Conservation (phyloP, 2,888 invertebrate species). For the Temnothorax rugatulus region DNA sequence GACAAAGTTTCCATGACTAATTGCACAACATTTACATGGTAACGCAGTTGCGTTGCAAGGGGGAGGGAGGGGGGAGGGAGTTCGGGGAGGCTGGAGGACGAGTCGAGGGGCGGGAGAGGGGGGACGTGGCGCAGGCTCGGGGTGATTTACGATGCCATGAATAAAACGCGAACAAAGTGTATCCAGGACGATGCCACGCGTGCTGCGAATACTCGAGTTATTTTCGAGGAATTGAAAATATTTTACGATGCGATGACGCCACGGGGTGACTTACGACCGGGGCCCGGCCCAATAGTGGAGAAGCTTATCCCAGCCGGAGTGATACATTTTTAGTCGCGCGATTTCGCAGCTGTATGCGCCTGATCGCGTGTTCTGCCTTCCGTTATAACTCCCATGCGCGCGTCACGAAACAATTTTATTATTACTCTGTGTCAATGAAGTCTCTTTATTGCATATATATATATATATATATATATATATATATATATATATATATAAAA, state of each 20-base stretch:
- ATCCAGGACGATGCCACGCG: slow-evolving; percentile 51
- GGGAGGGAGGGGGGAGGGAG: not conserved
- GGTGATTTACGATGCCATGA: slow-evolving; percentile 60
- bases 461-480: too few species aligned
- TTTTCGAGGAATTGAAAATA: slow-evolving; percentile 59
- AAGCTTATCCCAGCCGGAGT: slow-evolving; percentile 27
- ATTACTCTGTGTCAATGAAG: not conserved
- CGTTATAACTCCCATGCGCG: not conserved
- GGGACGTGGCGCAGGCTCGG: slow-evolving; percentile 13
- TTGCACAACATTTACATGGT: slow-evolving; percentile 67
- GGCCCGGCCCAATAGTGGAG: slow-evolving; percentile 20
- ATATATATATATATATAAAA: too few species aligned
- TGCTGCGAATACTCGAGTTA: slow-evolving; percentile 56
- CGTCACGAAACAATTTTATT: slow-evolving; percentile 17
- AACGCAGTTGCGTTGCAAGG: slow-evolving; percentile 51
- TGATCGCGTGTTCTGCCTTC: not conserved
- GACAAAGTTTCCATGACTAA: slow-evolving; percentile 68
- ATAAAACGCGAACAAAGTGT: slow-evolving; percentile 61
- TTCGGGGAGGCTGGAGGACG: not conserved
- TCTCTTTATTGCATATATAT: not conserved
- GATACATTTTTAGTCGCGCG: slow-evolving; percentile 51
- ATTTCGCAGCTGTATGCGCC: slow-evolving; percentile 39
- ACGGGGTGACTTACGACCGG: slow-evolving; percentile 48
- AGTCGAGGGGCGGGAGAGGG: not conserved
- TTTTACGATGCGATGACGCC: slow-evolving; percentile 59